Base-by-base conservation (phyloP, 2,888 invertebrate genomes). In the Melipona beecheii region DNA sequence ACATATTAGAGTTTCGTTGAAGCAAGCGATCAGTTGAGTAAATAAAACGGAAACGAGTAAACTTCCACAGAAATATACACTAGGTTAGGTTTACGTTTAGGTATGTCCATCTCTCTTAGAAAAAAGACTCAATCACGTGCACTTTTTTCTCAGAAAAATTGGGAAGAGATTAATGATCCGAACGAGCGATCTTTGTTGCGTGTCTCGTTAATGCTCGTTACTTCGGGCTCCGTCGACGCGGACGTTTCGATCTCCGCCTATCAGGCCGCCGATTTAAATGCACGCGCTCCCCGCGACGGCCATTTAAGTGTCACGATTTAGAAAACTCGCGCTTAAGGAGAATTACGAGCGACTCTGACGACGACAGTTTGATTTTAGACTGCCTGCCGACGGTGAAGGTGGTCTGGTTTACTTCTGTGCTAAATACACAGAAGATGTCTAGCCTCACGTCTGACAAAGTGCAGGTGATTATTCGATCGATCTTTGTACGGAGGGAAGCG, bases 131-230 rank as follows among this genome's bases (percentile, higher is more conserved):
- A 36, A 36, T 36, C 13, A 56, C 56, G n/a, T 56, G 36, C 17
- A n/a, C 27, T 54, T 27, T 56, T 54, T 43, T 60, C 62, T 15
- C 31, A 31, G 31, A 31, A 4, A 31, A 31, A 2, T 31, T 31
- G 4, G 31, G 4, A 4, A 31, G 4, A 31, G 4, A 74, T 78
- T 78, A 78, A 78, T 43, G 78, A 78, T 74, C 68, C 68, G 24
- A 24, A 50, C 50, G 75, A 75, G 60, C 43, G 80, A 81, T 78
- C 81, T 84, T 81, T 80, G 60, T 86, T 86, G 73, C 86, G 74
- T 68, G 74, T 76, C 85, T 81, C 76, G 71, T 86, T 81, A 86
- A 80, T 71, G 78, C 80, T 78, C 86, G 83, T 86, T 80, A 78
- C 71, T 64, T 50, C 50, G 56, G 68, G 54, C 58, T 58, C 69